Evolutionary conservation across 1,140 invertebrate species (phyloP).

Genomic region (Apis cerana): DNA sequence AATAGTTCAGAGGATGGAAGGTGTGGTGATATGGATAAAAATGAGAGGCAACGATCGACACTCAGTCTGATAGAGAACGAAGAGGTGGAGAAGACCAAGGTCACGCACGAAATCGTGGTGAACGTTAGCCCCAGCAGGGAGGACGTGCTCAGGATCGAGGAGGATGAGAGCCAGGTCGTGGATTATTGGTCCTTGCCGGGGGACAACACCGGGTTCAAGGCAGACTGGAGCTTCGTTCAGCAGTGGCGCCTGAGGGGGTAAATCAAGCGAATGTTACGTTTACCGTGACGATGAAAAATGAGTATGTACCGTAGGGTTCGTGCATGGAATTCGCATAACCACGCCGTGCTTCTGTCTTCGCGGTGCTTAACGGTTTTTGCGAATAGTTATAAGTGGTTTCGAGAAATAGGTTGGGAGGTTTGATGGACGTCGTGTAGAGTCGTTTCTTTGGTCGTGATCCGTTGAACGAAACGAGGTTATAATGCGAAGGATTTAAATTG

Average conservation of each 20-base stretch:
- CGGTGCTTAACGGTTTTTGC: constrained; percentile 29
- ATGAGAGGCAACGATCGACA: constrained; percentile 35
- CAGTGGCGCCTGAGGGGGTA: constrained; percentile 85
- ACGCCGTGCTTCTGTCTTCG: background rate
- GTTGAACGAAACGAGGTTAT: background rate
- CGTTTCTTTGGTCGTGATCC: background rate
- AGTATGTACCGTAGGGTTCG: background rate
- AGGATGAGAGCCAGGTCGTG: constrained; percentile 79
- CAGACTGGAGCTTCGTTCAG: constrained; percentile 88
- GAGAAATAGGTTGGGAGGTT: background rate
- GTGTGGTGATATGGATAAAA: constrained; percentile 1
- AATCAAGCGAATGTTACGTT: constrained; percentile 58
- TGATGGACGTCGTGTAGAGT: background rate
- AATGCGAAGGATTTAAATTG: background rate
- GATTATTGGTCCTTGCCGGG: constrained; percentile 78
- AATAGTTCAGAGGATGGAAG: background rate
- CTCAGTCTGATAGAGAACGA: constrained; percentile 49
- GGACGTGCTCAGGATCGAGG: constrained; percentile 78
- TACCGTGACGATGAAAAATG: constrained; percentile 36
- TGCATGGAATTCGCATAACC: constrained; percentile 8
- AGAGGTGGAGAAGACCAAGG: constrained; percentile 43
- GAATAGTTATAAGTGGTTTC: background rate
- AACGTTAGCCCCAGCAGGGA: constrained; percentile 79
- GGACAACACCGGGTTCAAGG: constrained; percentile 76
- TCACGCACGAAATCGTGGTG: constrained; percentile 79